phyloP scores from a whole-genome alignment of 2,888 invertebrate genomes.

The Criorhina ranunculi region DNA sequence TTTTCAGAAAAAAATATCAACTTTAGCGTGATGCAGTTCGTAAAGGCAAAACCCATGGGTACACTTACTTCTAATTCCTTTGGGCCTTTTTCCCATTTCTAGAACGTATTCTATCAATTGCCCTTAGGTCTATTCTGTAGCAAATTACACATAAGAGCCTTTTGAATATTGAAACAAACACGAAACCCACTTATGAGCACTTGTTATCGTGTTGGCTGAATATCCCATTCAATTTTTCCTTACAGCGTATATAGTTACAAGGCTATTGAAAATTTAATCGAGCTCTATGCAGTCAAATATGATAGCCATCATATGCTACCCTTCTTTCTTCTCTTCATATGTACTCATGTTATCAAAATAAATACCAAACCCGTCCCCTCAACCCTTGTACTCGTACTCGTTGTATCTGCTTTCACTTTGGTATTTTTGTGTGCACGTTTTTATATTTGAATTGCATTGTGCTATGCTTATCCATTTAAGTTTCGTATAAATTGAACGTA shows the following conservation, averaged over 20 bases:
- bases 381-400: too few species aligned
- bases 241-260: neutral
- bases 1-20: too few species aligned
- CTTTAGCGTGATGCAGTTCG: too few species aligned
- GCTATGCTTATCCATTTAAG: constrained; percentile 30
- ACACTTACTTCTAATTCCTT: too few species aligned
- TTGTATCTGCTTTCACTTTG: constrained; percentile 6
- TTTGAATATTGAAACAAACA: constrained; percentile 20
- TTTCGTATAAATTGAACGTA: constrained; percentile 20
- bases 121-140: neutral
- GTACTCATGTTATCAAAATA: constrained; percentile 13
- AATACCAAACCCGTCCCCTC: constrained; percentile 1
- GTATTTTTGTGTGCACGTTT: constrained; percentile 11
- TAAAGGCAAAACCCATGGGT: too few species aligned
- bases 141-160: constrained; percentile 3
- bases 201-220: neutral
- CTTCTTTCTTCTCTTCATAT: neutral
- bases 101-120: neutral
- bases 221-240: constrained; percentile 1
- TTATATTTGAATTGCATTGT: constrained; percentile 15
- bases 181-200: constrained; percentile 13
- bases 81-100: neutral
- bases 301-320: neutral
- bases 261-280: constrained; percentile 24
- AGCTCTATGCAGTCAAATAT: constrained; percentile 17